A percentile compares a stretch with the other conserved stretches of the same genome.
Conservation (phyloP, 1,140 invertebrate genomes). For the Trichonephila clavipes region DNA sequence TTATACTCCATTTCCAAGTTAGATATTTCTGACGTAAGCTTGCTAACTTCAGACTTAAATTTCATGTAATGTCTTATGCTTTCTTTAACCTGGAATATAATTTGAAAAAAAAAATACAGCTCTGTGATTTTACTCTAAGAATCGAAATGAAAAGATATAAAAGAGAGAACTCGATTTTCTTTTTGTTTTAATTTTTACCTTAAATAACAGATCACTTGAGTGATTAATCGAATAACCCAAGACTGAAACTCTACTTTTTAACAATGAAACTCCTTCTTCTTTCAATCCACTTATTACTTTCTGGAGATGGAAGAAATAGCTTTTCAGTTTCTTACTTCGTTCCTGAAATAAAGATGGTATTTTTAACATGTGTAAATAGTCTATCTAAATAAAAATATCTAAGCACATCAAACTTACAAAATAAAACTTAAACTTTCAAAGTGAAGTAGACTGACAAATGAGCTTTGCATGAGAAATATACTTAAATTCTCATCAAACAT, state of each 20-base stretch:
- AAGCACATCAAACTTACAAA: no score
- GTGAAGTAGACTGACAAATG: no score
- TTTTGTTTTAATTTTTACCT: constrained; percentile 80
- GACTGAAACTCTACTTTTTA: constrained; percentile 94
- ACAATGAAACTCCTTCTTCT: constrained; percentile 92
- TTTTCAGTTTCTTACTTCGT: constrained; percentile 86
- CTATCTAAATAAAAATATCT: no score
- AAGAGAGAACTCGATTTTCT: no score
- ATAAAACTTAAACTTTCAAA: no score
- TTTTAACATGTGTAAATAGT: no score
- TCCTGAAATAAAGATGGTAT: constrained; percentile 83
- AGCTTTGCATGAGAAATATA: no score
- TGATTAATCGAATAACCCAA: constrained; percentile 91
- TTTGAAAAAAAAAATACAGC: background rate
- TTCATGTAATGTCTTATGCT: constrained; percentile 71
- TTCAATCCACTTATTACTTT: constrained; percentile 95
- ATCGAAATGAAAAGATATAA: background rate
- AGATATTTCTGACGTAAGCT: constrained; percentile 54
- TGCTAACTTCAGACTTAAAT: constrained; percentile 51
- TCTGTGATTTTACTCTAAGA: background rate
- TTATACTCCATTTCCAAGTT: constrained; percentile 60
- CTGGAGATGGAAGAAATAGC: constrained; percentile 83
- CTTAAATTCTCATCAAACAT: no score
- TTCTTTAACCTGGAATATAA: constrained; percentile 59
- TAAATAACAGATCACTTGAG: constrained; percentile 91